These are phyloP conservation scores for Leucophora obtusa DNA, from an alignment of 2,888 invertebrate genomes.

Conservation along the genomic window DNA sequence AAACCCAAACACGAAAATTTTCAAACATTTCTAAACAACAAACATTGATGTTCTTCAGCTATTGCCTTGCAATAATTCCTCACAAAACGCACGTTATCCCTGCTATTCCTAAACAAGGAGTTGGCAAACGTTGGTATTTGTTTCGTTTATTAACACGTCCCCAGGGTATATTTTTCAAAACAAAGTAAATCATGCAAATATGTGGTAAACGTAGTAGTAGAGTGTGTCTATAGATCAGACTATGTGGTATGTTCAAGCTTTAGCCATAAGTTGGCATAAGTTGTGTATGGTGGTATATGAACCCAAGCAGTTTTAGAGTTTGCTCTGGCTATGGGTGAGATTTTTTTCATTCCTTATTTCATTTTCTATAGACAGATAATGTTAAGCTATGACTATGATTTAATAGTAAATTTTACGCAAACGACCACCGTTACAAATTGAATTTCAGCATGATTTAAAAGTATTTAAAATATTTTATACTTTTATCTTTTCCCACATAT, in stretches of 20 bases:
- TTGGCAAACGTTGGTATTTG: constrained; percentile 30
- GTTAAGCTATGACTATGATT: constrained; percentile 46
- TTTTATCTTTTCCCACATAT: not conserved
- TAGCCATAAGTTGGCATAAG: not conserved
- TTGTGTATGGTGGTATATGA: not conserved
- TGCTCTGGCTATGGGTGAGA: not conserved
- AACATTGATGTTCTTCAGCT: not conserved
- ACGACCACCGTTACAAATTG: constrained; percentile 74
- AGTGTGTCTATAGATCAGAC: not conserved
- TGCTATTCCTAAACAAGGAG: not conserved
- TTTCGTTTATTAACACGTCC: constrained; percentile 74
- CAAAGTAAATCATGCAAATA: constrained; percentile 48
- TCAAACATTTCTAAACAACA: not conserved
- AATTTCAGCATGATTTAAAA: constrained; percentile 69
- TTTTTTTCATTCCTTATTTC: not conserved
- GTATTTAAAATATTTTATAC: constrained; percentile 59
- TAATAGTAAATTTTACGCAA: constrained; percentile 24
- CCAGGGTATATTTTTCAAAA: constrained; percentile 65
- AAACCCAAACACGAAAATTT: not conserved
- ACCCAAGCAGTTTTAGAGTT: not conserved
- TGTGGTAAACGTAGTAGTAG: not conserved
- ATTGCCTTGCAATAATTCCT: not conserved
- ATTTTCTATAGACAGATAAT: constrained; percentile 14
- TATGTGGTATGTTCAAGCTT: not conserved
- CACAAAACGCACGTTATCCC: not conserved